phyloP scores from a whole-genome alignment of 1,140 invertebrate species.

The Pentalonia nigronervosa region DNA sequence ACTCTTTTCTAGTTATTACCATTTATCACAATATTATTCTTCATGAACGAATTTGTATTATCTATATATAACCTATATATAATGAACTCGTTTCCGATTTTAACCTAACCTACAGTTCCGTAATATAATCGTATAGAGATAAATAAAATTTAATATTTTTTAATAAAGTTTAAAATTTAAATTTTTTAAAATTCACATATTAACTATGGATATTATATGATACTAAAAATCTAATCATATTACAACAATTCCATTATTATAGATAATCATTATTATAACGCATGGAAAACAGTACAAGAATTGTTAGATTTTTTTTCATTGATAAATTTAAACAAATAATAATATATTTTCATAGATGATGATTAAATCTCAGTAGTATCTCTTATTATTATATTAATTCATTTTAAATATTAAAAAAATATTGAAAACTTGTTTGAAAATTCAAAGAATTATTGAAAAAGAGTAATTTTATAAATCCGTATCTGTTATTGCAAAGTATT shows the following conservation, averaged over 20 bases:
- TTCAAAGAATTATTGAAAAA: too few relatives aligned
- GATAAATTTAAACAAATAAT: neutral
- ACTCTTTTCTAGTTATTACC: neutral
- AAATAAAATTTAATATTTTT: neutral
- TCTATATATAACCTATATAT: neutral
- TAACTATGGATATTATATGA: neutral
- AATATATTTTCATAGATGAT: neutral
- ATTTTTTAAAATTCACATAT: neutral
- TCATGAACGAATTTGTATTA: neutral
- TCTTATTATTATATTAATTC: neutral
- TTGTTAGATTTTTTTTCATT: neutral
- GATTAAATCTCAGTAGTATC: neutral
- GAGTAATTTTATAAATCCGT: neutral
- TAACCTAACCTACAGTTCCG: too few relatives aligned
- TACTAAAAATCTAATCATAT: neutral
- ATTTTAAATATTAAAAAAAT: neutral
- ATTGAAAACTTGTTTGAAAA: neutral
- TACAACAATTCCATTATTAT: neutral
- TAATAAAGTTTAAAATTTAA: neutral
- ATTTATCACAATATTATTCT: neutral
- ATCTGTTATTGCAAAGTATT: neutral
- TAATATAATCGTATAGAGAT: neutral
- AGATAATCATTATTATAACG: too few relatives aligned
- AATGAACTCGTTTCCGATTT: too few relatives aligned
- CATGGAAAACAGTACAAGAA: neutral